Evolutionary conservation across 2,888 invertebrate genomes (phyloP), one percentile per base, ranked within the genome.

Genomic region (Holacanthella duospinosa): DNA sequence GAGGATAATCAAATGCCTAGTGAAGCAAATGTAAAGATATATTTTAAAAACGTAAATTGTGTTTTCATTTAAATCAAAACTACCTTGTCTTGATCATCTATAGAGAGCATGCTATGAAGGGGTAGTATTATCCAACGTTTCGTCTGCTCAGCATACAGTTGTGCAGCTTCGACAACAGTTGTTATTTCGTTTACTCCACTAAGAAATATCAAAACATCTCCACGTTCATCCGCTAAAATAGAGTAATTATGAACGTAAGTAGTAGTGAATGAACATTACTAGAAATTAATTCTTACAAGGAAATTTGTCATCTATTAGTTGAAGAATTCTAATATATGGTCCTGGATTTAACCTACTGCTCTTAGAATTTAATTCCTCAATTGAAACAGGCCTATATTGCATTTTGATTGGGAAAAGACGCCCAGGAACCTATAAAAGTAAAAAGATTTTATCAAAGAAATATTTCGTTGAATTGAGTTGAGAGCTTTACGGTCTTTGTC

Each of bases 31-130:
- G 43, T 3, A 21, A 43, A 4, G 21, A 19, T 25, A 27, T 29
- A 2, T 2, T 44, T 29, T 27, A 53, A 48, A 43, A 26, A 19
- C 29, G 12, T 4, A 26, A 48, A 53, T 27, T 27, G 27, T n/a
- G n/a, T n/a, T n/a, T n/a, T n/a, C n/a, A n/a, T n/a, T n/a, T n/a
- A n/a, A n/a, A n/a, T n/a, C n/a, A n/a, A n/a, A n/a, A 26, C 55
- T 73, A 88, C 95, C 81, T 93, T 95, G 77, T 99, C 96, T 78
- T 99, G 99, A 75, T 99, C 96, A 60, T 86, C 85, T 1, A 97
- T 82, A 0, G 95, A 93, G 62, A 99, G 77, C 0, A 92, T 88
- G 76, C 94, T 93, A 75, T 99, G 97, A 27, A 99, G 79, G 0
- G 93, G 88, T 61, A 99, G 78, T 19, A 97, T 85, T 54, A 97